Conservation (phyloP, 37 sponge, comb jelly and placozoan genomes). For the Axinella damicornis region DNA sequence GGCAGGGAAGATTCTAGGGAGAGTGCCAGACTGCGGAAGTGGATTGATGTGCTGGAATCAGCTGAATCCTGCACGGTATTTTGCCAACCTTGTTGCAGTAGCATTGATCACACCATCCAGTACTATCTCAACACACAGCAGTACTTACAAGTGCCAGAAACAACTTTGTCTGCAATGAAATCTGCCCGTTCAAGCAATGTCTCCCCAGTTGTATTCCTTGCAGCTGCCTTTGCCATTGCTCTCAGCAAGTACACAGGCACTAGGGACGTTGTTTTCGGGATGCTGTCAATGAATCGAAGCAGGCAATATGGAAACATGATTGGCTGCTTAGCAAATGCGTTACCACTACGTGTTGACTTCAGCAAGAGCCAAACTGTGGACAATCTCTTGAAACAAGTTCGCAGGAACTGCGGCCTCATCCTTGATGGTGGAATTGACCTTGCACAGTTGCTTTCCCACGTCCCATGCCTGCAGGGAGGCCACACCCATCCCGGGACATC, state of each 20-base stretch:
- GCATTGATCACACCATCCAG: neutral
- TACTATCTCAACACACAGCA: neutral
- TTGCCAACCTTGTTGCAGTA: neutral
- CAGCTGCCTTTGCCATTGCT: neutral
- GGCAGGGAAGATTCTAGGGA: too few species aligned
- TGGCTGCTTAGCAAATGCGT: conserved; percentile 23
- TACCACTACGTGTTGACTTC: conserved; percentile 24
- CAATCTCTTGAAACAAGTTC: neutral
- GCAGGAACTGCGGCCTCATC: neutral
- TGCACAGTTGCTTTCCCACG: neutral
- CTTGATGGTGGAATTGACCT: conserved; percentile 5
- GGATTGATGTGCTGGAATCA: neutral
- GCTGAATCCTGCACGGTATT: neutral
- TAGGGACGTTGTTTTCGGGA: conserved; percentile 6
- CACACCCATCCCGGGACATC: neutral
- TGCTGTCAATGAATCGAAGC: neutral
- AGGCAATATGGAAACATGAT: neutral
- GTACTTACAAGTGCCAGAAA: too few species aligned
- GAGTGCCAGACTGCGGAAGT: neutral
- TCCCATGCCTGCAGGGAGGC: conserved; percentile 3
- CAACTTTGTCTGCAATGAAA: neutral
- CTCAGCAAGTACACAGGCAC: neutral
- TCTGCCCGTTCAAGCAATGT: neutral
- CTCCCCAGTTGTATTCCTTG: neutral
- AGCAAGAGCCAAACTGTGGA: neutral